These are phyloP conservation scores for Centropyge bicolor DNA, from an alignment of 2,797 vertebrate species.

Conservation along the genomic window DNA sequence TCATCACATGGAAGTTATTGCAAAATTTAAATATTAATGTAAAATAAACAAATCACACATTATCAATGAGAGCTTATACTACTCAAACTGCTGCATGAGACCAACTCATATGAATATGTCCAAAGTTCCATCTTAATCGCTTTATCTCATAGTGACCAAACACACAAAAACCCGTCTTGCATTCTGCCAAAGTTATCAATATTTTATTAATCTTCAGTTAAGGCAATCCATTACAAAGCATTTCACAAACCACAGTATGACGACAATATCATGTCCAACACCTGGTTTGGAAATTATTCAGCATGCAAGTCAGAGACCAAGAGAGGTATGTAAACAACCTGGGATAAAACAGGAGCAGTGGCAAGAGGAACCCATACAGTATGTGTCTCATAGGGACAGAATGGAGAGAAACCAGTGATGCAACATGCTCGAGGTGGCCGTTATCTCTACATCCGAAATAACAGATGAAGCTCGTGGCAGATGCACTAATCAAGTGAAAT, in stretches of 20 bases:
- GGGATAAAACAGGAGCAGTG: conserved; percentile 78
- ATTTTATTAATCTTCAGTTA: conserved; percentile 87
- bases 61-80: not conserved
- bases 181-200: conserved; percentile 83
- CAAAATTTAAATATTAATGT: not conserved
- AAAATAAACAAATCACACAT: not conserved
- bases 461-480: conserved; percentile 65
- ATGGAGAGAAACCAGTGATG: conserved; percentile 67
- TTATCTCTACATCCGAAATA: conserved; percentile 60
- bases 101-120: too few species aligned
- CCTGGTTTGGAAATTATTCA: conserved; percentile 85
- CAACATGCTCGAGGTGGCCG: conserved; percentile 73
- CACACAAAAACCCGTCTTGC: conserved; percentile 45
- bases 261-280: conserved; percentile 85
- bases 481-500: conserved; percentile 68
- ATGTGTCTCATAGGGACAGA: conserved; percentile 64
- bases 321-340: conserved; percentile 84
- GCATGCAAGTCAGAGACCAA: conserved; percentile 87
- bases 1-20: not conserved
- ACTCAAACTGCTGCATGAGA: too few species aligned
- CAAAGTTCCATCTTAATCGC: not conserved
- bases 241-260: conserved; percentile 88
- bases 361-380: conserved; percentile 73
- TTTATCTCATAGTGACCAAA: conserved; percentile 30
- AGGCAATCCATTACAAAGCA: conserved; percentile 90